Evolutionary conservation across 2,888 invertebrate species (phyloP).

Genomic region (Drosophila atroscutellata): DNA sequence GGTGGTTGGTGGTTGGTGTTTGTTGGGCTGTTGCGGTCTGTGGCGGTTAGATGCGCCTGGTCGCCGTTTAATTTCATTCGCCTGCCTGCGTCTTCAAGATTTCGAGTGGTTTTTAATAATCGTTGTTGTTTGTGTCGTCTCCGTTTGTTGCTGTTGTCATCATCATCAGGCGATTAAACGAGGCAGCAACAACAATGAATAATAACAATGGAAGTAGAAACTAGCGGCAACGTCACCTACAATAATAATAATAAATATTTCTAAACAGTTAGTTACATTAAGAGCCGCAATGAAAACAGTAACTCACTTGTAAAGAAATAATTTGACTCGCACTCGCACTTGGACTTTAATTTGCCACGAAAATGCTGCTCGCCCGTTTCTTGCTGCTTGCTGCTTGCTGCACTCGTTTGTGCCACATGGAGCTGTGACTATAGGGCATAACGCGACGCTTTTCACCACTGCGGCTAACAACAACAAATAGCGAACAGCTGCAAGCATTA

Average conservation of each 20-base stretch:
- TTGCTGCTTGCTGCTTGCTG: constrained; percentile 32
- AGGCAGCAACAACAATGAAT: constrained; percentile 60
- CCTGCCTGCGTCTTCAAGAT: constrained; percentile 58
- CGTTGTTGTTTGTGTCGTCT: constrained; percentile 25
- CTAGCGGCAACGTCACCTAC: constrained; percentile 58
- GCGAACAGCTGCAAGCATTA: constrained; percentile 3
- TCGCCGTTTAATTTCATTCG: constrained; percentile 60
- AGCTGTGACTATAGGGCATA: constrained; percentile 75
- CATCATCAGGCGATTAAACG: constrained; percentile 72
- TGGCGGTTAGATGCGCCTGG: constrained; percentile 77
- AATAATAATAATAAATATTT: constrained; percentile 75
- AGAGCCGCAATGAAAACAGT: constrained; percentile 82
- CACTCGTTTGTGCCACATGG: constrained; percentile 60
- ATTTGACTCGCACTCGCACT: constrained; percentile 74
- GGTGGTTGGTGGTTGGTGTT: constrained; percentile 7
- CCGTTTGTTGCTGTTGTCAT: constrained; percentile 40
- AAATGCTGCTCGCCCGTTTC: constrained; percentile 35
- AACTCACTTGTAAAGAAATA: constrained; percentile 81
- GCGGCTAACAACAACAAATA: constrained; percentile 16
- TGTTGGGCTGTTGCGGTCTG: constrained; percentile 41
- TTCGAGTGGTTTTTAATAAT: constrained; percentile 76
- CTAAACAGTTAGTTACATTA: constrained; percentile 82
- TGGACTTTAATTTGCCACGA: constrained; percentile 84
- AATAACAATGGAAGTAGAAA: constrained; percentile 42
- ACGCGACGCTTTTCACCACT: constrained; percentile 68